These are phyloP conservation scores for Drusus annulatus DNA, from an alignment of 1,140 invertebrate species.

Conservation along the genomic window DNA sequence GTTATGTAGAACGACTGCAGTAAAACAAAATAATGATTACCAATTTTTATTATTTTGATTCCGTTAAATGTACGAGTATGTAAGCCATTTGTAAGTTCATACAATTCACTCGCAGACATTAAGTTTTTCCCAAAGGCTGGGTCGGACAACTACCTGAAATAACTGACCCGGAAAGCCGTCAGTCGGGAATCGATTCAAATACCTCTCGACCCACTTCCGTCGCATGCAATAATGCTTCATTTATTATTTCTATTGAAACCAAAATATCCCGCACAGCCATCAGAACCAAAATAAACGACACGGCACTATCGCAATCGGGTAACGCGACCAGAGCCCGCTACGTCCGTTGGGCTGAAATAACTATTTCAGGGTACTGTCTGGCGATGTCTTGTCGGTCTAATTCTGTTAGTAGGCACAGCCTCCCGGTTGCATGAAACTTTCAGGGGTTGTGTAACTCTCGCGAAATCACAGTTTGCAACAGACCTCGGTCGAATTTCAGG, in stretches of 20 bases:
- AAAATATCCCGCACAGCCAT: slow-evolving; percentile 5
- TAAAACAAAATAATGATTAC: too few relatives aligned
- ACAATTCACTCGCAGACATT: not conserved
- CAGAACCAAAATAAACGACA: not conserved
- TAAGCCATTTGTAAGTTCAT: too few relatives aligned
- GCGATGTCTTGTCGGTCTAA: not conserved
- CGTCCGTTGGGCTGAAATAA: not conserved
- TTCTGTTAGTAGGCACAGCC: not conserved
- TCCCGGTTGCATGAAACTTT: too few relatives aligned
- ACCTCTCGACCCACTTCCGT: slow-evolving; percentile 18
- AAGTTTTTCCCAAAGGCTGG: not conserved
- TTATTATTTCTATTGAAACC: slow-evolving; percentile 5
- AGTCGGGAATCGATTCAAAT: slow-evolving; percentile 9
- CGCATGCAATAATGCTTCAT: not conserved
- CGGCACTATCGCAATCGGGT: too few relatives aligned
- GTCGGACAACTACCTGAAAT: not conserved
- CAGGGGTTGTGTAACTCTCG: too few relatives aligned
- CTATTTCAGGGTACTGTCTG: not conserved
- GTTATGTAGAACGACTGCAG: too few relatives aligned
- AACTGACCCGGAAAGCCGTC: slow-evolving; percentile 23
- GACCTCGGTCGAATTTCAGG: too few relatives aligned
- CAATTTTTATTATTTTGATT: too few relatives aligned
- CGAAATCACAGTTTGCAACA: too few relatives aligned
- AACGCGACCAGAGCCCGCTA: too few relatives aligned
- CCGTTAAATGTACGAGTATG: too few relatives aligned